phyloP scores from a whole-genome alignment of 2,113 vertebrate species.

The Pollimyrus isidori region DNA sequence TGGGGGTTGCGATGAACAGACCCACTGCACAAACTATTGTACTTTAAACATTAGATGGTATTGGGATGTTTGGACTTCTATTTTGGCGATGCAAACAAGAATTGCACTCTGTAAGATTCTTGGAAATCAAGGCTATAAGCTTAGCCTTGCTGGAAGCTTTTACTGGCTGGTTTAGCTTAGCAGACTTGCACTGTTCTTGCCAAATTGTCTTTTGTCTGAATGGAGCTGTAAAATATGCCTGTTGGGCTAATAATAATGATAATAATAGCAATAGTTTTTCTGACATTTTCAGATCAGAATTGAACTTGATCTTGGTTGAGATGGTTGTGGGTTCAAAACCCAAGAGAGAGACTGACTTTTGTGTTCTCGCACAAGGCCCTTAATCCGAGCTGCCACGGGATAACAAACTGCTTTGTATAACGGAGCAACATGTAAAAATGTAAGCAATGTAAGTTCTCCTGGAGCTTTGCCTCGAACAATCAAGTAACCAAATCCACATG shows the following conservation, averaged over 20 bases:
- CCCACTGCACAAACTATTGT: not conserved
- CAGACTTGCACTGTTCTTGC: not conserved
- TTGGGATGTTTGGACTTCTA: not conserved
- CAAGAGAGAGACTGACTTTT: not conserved
- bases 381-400: constrained; percentile 35
- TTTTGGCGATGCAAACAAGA: not conserved
- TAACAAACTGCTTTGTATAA: constrained; percentile 38
- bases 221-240: not conserved
- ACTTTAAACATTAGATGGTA: constrained; percentile 8
- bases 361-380: constrained; percentile 37
- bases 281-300: not conserved
- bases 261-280: not conserved
- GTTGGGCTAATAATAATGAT: not conserved
- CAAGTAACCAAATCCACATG: constrained; percentile 56
- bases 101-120: not conserved
- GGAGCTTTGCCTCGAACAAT: constrained; percentile 41
- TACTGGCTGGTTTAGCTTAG: not conserved
- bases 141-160: not conserved
- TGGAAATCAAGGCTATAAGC: not conserved
- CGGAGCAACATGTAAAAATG: constrained; percentile 47
- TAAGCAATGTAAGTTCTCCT: constrained; percentile 42
- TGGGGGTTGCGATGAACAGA: not conserved
- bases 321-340: constrained; percentile 14
- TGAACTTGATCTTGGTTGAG: not conserved
- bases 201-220: not conserved